Evolutionary conservation across 2,888 invertebrate genomes (phyloP).

Genomic region (Tupiocoris notatus): DNA sequence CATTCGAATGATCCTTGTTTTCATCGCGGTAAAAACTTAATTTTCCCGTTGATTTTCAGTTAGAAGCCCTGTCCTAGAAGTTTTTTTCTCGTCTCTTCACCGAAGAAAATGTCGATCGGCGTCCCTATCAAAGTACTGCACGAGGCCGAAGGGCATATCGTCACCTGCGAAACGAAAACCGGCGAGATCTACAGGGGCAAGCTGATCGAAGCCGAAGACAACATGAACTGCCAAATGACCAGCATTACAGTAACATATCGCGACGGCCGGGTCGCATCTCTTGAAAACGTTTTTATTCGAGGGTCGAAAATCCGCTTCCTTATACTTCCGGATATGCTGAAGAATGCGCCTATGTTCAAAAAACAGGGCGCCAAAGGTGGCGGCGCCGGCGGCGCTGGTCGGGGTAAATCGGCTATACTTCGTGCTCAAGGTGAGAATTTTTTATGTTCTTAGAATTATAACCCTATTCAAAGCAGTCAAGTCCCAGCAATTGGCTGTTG

Average conservation of each 20-base stretch:
- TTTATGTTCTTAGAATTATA: too few relatives aligned
- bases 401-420: slow-evolving; percentile 89
- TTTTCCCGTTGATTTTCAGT: too few relatives aligned
- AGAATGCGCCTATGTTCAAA: slow-evolving; percentile 98
- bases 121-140: slow-evolving; percentile 99
- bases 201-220: slow-evolving; percentile 98
- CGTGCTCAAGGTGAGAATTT: slow-evolving; percentile 75
- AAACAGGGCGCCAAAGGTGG: slow-evolving; percentile 74
- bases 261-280: slow-evolving; percentile 87
- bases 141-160: slow-evolving; percentile 98
- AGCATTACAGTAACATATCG: slow-evolving; percentile 93
- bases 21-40: too few relatives aligned
- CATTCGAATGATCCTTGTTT: too few relatives aligned
- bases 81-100: too few relatives aligned
- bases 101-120: slow-evolving; percentile 97
- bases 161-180: slow-evolving; percentile 97
- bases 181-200: slow-evolving; percentile 98
- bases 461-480: too few relatives aligned
- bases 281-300: slow-evolving; percentile 97
- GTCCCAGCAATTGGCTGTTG: too few relatives aligned
- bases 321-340: slow-evolving; percentile 98
- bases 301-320: slow-evolving; percentile 97
- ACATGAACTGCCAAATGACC: slow-evolving; percentile 99
- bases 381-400: slow-evolving; percentile 58
- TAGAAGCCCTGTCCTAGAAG: too few relatives aligned